Evolutionary conservation across 2,888 invertebrate species (phyloP).

Genomic region (Acrobasis consociella): DNA sequence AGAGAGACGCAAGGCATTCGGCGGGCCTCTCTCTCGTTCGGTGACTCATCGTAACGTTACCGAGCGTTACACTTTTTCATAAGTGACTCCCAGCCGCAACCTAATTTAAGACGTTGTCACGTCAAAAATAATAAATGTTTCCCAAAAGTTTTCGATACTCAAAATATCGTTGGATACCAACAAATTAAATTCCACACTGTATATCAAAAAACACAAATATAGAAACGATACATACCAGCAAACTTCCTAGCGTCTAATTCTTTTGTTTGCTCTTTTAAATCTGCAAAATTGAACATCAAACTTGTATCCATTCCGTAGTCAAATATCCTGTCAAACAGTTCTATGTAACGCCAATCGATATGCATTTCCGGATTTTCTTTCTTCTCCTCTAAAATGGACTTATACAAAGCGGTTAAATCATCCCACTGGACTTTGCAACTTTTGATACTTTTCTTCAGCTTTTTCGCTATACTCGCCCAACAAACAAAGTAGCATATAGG

Average conservation of each 20-base stretch:
- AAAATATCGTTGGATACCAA: too few species aligned
- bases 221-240: slow-evolving; percentile 46
- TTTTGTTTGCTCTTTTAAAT: slow-evolving; percentile 33
- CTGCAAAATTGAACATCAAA: slow-evolving; percentile 58
- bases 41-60: too few species aligned
- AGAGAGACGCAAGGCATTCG: too few species aligned
- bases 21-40: too few species aligned
- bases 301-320: slow-evolving; percentile 71
- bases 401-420: slow-evolving; percentile 57
- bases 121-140: too few species aligned
- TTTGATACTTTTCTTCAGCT: slow-evolving; percentile 44
- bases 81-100: too few species aligned
- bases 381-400: slow-evolving; percentile 63
- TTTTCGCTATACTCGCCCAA: slow-evolving; percentile 56
- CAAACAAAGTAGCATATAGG: slow-evolving; percentile 64
- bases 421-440: slow-evolving; percentile 63
- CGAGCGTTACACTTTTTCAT: too few species aligned
- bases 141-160: too few species aligned
- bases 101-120: too few species aligned
- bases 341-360: slow-evolving; percentile 74
- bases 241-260: slow-evolving; percentile 41
- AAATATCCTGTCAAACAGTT: slow-evolving; percentile 72
- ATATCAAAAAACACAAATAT: neutral
- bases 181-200: too few species aligned
- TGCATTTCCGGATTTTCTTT: slow-evolving; percentile 70